Conservation (phyloP, 2,888 invertebrate genomes). For the Aquatica leii region DNA sequence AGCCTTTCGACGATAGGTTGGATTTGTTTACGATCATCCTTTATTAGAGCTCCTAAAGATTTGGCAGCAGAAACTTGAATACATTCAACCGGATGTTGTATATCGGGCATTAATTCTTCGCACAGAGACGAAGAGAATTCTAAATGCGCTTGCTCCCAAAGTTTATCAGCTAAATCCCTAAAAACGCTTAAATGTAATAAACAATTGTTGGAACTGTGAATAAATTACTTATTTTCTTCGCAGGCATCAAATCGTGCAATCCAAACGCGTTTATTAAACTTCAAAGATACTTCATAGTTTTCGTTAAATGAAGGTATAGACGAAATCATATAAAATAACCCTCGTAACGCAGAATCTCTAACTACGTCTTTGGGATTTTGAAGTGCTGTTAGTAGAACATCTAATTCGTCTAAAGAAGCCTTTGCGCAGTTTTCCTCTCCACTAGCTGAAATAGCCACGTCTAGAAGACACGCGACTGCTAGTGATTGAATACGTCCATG, state of each 20-base stretch:
- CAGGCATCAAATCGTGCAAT: slow-evolving; percentile 83
- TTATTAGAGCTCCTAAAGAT: slow-evolving; percentile 76
- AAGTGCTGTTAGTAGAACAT: slow-evolving; percentile 77
- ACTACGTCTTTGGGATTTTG: slow-evolving; percentile 76
- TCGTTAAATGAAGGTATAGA: slow-evolving; percentile 70
- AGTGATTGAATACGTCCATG: slow-evolving; percentile 78
- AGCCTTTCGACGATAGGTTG: slow-evolving; percentile 69
- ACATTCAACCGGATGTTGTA: slow-evolving; percentile 82
- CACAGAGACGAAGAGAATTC: slow-evolving; percentile 63
- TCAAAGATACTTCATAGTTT: slow-evolving; percentile 67
- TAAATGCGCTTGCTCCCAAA: slow-evolving; percentile 70
- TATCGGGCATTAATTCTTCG: slow-evolving; percentile 70
- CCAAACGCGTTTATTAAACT: slow-evolving; percentile 79
- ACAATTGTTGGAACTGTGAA: not conserved
- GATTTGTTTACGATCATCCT: slow-evolving; percentile 64
- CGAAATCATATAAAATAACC: slow-evolving; percentile 70
- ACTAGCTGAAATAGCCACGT: slow-evolving; percentile 79
- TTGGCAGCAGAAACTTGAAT: slow-evolving; percentile 85
- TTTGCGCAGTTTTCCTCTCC: slow-evolving; percentile 71
- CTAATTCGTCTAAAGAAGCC: slow-evolving; percentile 75
- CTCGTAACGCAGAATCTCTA: slow-evolving; percentile 81
- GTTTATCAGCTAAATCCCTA: slow-evolving; percentile 66
- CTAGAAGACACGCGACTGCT: slow-evolving; percentile 80
- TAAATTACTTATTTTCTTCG: slow-evolving; percentile 71
- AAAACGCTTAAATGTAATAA: slow-evolving; percentile 12